Percentiles rank a stretch among this genome's conserved stretches.
phyloP scores from a whole-genome alignment of 1,140 invertebrate genomes.

The Trichonephila clavata region DNA sequence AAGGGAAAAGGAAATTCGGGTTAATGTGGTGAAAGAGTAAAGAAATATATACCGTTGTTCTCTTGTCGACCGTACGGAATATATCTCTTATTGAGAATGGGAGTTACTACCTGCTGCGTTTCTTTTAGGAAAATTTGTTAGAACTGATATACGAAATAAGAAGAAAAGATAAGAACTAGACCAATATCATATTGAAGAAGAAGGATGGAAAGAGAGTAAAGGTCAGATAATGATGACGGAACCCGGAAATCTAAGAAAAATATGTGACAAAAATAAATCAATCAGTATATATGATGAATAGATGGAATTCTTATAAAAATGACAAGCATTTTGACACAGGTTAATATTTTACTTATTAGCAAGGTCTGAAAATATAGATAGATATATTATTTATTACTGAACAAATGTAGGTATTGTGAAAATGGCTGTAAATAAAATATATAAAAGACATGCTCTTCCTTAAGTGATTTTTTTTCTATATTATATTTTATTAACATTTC shows the following conservation, averaged over 20 bases:
- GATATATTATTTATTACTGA: too few relatives aligned
- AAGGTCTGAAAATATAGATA: not conserved
- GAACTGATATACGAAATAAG: not conserved
- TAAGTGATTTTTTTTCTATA: too few relatives aligned
- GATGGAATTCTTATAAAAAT: constrained; percentile 3
- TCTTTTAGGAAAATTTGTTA: not conserved
- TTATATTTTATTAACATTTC: too few relatives aligned
- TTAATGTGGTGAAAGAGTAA: not conserved
- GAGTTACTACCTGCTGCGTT: not conserved
- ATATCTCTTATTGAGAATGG: not conserved
- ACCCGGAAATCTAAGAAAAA: not conserved
- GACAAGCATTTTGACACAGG: not conserved
- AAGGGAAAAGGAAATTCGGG: not conserved
- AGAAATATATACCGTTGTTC: not conserved
- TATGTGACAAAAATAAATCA: not conserved
- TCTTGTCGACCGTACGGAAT: not conserved
- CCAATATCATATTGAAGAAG: not conserved
- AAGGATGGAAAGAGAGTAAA: not conserved
- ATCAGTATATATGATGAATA: not conserved
- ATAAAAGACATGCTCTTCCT: too few relatives aligned
- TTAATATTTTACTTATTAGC: not conserved
- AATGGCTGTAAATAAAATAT: too few relatives aligned
- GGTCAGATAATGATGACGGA: not conserved
- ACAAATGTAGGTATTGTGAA: too few relatives aligned
- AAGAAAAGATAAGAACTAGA: not conserved